Conservation (phyloP, 2,888 invertebrate genomes). For the Griposia aprilina region DNA sequence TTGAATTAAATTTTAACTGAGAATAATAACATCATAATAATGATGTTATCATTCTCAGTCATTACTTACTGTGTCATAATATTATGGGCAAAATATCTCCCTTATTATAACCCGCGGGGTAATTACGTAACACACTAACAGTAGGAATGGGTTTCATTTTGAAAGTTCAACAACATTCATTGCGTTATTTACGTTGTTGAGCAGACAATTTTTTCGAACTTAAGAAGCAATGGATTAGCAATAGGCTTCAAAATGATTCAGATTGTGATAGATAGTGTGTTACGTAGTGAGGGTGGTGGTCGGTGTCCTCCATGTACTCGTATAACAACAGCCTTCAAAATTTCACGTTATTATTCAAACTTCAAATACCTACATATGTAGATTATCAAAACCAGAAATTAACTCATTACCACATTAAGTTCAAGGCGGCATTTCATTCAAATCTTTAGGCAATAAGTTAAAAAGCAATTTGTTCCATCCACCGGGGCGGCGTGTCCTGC, state of each 20-base stretch:
- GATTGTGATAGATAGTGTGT: no score
- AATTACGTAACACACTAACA: no score
- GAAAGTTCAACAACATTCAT: no score
- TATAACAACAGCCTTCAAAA: neutral
- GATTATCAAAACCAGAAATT: slow-evolving; percentile 20
- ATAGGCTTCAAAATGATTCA: no score
- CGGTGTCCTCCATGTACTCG: neutral
- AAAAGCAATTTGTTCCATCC: slow-evolving; percentile 58
- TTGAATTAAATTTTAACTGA: no score
- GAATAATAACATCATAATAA: no score
- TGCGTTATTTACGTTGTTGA: no score
- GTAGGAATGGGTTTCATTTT: no score
- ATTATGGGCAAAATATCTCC: neutral
- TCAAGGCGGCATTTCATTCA: slow-evolving; percentile 22
- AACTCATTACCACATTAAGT: slow-evolving; percentile 13
- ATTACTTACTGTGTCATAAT: no score
- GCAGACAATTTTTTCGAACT: no score
- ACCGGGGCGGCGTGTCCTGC: slow-evolving; percentile 51
- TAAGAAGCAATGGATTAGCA: no score
- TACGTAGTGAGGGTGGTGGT: no score
- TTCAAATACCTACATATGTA: neutral
- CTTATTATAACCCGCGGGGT: neutral
- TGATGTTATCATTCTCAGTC: neutral
- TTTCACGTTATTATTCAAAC: neutral
- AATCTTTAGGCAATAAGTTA: slow-evolving; percentile 59